Evolutionary conservation across 2,113 vertebrate species (phyloP).

Genomic region (Gymnorhina tibicen): DNA sequence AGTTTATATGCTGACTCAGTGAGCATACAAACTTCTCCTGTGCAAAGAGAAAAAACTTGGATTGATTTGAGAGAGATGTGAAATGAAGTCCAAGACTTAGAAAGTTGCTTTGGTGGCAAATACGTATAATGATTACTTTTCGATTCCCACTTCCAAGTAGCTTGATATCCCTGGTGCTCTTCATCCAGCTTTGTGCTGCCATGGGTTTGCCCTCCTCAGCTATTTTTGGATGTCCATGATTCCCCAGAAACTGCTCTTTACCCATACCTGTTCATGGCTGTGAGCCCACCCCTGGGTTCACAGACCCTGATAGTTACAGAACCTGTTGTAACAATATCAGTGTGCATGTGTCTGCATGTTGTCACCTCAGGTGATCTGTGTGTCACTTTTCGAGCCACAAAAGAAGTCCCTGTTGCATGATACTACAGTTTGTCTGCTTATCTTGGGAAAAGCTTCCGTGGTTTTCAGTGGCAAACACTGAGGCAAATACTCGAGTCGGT

Average conservation of each 20-base stretch:
- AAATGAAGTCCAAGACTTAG: not conserved
- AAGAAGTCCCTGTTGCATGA: not conserved
- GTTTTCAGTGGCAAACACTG: not conserved
- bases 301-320: not conserved
- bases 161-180: not conserved
- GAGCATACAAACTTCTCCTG: not conserved
- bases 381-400: not conserved
- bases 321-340: not conserved
- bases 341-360: fast-evolving
- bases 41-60: not conserved
- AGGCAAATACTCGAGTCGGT: not conserved
- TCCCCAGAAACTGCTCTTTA: not conserved
- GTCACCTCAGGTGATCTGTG: not conserved
- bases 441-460: not conserved
- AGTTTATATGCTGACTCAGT: not conserved
- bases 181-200: not conserved
- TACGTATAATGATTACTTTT: not conserved
- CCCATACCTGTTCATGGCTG: not conserved
- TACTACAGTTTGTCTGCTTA: not conserved
- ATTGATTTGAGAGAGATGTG: not conserved
- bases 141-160: not conserved
- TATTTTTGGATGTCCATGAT: not conserved
- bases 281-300: not conserved
- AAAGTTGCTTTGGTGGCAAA: not conserved
- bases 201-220: not conserved